These are phyloP conservation scores for Heliocidaris erythrogramma DNA, from an alignment of 35 echinoderm and acorn worm species.

Conservation along the genomic window DNA sequence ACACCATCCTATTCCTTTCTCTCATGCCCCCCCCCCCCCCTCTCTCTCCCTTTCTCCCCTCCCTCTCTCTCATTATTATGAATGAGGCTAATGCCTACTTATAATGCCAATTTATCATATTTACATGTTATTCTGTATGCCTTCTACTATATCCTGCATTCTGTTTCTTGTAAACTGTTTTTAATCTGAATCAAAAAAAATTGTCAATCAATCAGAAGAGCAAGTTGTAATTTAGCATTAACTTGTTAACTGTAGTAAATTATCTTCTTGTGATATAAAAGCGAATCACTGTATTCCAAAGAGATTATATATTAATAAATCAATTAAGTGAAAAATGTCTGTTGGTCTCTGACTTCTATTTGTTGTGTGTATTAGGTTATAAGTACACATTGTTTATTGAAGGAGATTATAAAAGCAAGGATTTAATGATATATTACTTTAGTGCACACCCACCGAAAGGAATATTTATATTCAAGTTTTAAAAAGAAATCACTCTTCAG, in stretches of 20 bases:
- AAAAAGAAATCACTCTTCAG: too few species aligned
- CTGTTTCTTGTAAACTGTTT: not conserved
- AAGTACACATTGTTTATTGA: too few species aligned
- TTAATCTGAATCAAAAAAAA: not conserved
- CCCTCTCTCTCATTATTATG: not conserved
- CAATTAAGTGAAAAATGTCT: not conserved
- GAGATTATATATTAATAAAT: constrained; percentile 14
- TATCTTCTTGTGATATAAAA: constrained; percentile 5
- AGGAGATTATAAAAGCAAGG: too few species aligned
- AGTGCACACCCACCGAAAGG: too few species aligned
- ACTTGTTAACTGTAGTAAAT: not conserved
- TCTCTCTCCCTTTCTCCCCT: not conserved
- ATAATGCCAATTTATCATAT: constrained; percentile 13
- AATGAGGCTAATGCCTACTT: not conserved
- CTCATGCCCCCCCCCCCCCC: too few species aligned
- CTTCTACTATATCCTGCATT: not conserved
- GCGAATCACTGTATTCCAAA: constrained; percentile 9
- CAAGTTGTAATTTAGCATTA: not conserved
- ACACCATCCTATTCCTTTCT: too few species aligned
- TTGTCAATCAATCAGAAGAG: not conserved
- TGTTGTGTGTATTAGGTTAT: not conserved
- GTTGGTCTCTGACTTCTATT: not conserved
- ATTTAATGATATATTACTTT: too few species aligned
- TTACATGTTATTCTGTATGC: not conserved
- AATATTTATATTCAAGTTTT: too few species aligned